Conservation (phyloP, 2,113 vertebrate genomes). For the Caranx ignobilis region DNA sequence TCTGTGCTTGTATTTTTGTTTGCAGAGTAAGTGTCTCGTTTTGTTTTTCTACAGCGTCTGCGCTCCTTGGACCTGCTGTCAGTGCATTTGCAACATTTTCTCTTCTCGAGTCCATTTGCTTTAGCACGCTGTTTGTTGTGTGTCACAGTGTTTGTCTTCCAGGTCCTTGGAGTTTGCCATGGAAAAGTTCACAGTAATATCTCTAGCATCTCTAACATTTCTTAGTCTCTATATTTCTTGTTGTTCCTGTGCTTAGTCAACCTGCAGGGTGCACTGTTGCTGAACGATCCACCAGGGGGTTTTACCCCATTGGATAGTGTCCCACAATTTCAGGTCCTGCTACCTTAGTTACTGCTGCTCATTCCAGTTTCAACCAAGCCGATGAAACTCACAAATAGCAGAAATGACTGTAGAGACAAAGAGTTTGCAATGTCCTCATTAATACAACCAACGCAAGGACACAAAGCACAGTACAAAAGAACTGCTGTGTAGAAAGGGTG, state of each 20-base stretch:
- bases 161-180: conserved; percentile 12
- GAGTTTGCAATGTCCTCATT: conserved; percentile 13
- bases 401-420: conserved; percentile 21
- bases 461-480: neutral
- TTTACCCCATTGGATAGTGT: conserved; percentile 52
- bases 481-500: neutral
- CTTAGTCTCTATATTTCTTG: conserved; percentile 8
- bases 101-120: neutral
- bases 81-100: neutral
- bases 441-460: conserved; percentile 18
- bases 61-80: neutral
- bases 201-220: neutral
- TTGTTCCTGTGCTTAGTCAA: conserved; percentile 37
- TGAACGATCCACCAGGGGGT: conserved; percentile 55
- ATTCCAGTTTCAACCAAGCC: conserved; percentile 2
- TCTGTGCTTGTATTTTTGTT: conserved; percentile 19
- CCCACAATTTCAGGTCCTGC: conserved; percentile 29
- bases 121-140: conserved; percentile 5
- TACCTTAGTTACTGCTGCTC: conserved; percentile 24
- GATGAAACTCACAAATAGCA: conserved; percentile 12
- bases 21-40: conserved; percentile 14
- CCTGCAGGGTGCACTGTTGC: conserved; percentile 80
- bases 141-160: conserved; percentile 43
- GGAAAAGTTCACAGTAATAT: conserved; percentile 22
- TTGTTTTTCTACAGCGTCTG: conserved; percentile 17